Percentiles rank a stretch among this genome's conserved stretches.
Conservation (phyloP, 2,113 vertebrate species). For the Anser brachyrhynchus region DNA sequence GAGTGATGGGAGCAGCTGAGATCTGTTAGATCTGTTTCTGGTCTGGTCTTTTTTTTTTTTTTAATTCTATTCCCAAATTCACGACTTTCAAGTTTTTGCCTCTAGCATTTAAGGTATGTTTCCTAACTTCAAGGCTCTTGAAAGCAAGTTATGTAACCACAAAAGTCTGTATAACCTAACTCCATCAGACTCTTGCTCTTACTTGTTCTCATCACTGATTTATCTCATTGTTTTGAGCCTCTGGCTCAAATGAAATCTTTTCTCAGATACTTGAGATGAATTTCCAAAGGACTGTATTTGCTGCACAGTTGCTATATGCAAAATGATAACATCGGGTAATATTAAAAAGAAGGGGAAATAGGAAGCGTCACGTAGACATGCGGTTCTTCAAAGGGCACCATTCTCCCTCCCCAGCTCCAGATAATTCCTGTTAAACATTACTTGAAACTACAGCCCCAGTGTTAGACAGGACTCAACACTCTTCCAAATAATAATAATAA, state of each 20-base stretch:
- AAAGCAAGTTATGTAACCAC: slow-evolving; percentile 6
- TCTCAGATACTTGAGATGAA: neutral
- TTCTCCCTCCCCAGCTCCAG: neutral
- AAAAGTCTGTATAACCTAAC: neutral
- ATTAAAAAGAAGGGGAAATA: neutral
- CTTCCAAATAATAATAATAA: neutral
- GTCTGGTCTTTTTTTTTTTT: neutral
- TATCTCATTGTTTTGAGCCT: neutral
- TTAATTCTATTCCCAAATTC: neutral
- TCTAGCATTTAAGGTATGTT: neutral
- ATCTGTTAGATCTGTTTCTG: neutral
- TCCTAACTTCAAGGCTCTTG: neutral
- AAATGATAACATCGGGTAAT: neutral
- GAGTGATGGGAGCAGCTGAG: neutral
- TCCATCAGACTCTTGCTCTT: neutral
- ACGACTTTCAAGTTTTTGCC: neutral
- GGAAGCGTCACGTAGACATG: rapidly evolving
- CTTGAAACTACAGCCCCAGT: neutral
- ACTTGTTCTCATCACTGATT: neutral
- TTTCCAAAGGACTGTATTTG: neutral
- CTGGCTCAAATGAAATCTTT: neutral
- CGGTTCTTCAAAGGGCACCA: rapidly evolving
- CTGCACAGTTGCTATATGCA: neutral
- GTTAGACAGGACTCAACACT: neutral
- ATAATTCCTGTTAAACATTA: neutral